Conservation (phyloP, 1,140 invertebrate species). For the Lerema accius region DNA sequence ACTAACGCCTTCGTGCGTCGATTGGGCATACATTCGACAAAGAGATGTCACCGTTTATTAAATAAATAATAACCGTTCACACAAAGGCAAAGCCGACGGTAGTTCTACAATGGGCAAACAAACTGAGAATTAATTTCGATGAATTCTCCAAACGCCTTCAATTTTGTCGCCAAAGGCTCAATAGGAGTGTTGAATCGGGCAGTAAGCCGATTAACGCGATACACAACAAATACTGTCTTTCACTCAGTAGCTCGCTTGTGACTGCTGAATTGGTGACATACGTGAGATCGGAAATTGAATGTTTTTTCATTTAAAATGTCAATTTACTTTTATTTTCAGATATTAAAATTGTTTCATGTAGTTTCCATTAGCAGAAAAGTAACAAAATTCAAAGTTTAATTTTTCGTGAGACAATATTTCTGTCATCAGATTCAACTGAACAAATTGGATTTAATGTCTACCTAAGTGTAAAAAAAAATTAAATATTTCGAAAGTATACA, state of each 20-base stretch:
- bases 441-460: no score
- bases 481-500: no score
- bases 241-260: slow-evolving; percentile 33
- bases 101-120: slow-evolving; percentile 73
- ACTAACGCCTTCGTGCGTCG: slow-evolving; percentile 61
- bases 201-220: slow-evolving; percentile 75
- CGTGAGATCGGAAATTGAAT: slow-evolving; percentile 44
- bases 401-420: no score
- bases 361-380: no score
- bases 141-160: slow-evolving; percentile 76
- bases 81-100: slow-evolving; percentile 68
- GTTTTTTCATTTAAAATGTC: no score
- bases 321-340: no score
- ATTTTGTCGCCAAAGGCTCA: slow-evolving; percentile 57
- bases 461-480: no score
- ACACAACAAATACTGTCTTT: slow-evolving; percentile 73
- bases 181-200: slow-evolving; percentile 57
- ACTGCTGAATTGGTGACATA: slow-evolving; percentile 47
- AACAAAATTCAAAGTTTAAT: no score
- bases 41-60: slow-evolving; percentile 71
- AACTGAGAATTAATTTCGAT: slow-evolving; percentile 80
- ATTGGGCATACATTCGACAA: slow-evolving; percentile 65
- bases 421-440: no score
- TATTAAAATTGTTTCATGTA: no score
- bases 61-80: slow-evolving; percentile 72